Conservation (phyloP, 1,140 invertebrate genomes). For the Drosophila eugracilis region DNA sequence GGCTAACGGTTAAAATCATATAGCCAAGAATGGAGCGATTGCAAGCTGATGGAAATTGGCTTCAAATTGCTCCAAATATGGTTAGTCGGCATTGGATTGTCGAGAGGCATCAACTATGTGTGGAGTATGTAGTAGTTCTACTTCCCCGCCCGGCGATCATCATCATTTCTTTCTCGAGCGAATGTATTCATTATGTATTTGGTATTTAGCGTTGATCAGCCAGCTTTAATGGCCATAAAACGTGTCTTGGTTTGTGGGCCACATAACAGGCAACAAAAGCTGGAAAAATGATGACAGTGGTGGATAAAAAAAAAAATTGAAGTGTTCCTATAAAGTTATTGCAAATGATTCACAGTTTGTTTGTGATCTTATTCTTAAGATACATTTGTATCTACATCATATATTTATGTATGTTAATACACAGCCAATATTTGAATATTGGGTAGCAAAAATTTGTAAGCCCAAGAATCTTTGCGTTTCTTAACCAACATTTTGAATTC, state of each 20-base stretch:
- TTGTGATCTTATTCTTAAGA: too few species aligned
- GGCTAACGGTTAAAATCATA: constrained; percentile 24
- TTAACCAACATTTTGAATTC: too few species aligned
- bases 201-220: constrained; percentile 25
- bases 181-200: constrained; percentile 34
- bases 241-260: constrained; percentile 27
- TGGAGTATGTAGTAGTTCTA: too few species aligned
- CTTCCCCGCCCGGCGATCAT: not conserved
- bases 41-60: constrained; percentile 32
- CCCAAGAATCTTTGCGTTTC: too few species aligned
- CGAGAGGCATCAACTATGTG: constrained; percentile 27
- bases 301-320: constrained; percentile 4
- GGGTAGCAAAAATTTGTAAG: too few species aligned
- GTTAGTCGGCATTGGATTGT: constrained; percentile 23
- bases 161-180: constrained; percentile 8
- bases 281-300: constrained; percentile 10
- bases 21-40: constrained; percentile 27
- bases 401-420: too few species aligned
- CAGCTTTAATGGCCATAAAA: constrained; percentile 24
- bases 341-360: not conserved
- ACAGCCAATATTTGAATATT: too few species aligned
- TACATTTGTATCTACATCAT: too few species aligned
- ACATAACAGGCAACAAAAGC: constrained; percentile 16
- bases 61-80: constrained; percentile 39
- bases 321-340: not conserved